These are phyloP conservation scores for Thereva unica DNA, from an alignment of 2,888 invertebrate genomes.

Conservation along the genomic window DNA sequence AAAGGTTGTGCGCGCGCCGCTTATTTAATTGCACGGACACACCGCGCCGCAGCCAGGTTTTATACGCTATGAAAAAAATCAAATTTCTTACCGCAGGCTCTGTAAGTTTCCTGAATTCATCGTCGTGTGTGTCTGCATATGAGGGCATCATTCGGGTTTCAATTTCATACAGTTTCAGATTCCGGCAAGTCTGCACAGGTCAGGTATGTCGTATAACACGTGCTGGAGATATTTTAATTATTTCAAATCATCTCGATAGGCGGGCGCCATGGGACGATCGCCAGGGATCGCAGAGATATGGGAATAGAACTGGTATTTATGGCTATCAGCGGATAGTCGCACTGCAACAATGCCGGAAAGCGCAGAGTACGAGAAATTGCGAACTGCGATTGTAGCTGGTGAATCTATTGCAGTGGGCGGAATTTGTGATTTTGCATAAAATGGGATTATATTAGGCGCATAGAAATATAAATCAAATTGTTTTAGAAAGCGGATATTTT, in stretches of 20 bases:
- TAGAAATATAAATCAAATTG: too few relatives aligned
- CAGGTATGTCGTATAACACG: slow-evolving; percentile 38
- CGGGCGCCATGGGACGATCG: slow-evolving; percentile 26
- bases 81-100: slow-evolving; percentile 1
- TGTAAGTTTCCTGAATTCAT: slow-evolving; percentile 14
- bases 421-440: too few relatives aligned
- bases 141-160: not conserved
- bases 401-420: too few relatives aligned
- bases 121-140: slow-evolving; percentile 31
- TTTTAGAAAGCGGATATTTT: too few relatives aligned
- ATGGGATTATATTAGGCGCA: too few relatives aligned
- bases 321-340: slow-evolving; percentile 1
- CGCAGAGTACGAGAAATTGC: too few relatives aligned
- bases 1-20: slow-evolving; percentile 22
- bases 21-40: slow-evolving; percentile 28
- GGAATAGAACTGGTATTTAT: slow-evolving; percentile 29
- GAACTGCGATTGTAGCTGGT: too few relatives aligned
- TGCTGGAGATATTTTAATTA: slow-evolving; percentile 42
- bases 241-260: slow-evolving; percentile 33
- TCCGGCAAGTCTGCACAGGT: slow-evolving; percentile 17
- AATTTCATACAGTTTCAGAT: slow-evolving; percentile 12
- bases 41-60: not conserved
- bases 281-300: slow-evolving; percentile 28
- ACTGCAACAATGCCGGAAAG: too few relatives aligned
- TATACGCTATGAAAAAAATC: slow-evolving; percentile 1